Percentiles rank a stretch among this genome's conserved stretches.
phyloP scores from a whole-genome alignment of 1,140 invertebrate species.

The Drosophila seguyi region DNA sequence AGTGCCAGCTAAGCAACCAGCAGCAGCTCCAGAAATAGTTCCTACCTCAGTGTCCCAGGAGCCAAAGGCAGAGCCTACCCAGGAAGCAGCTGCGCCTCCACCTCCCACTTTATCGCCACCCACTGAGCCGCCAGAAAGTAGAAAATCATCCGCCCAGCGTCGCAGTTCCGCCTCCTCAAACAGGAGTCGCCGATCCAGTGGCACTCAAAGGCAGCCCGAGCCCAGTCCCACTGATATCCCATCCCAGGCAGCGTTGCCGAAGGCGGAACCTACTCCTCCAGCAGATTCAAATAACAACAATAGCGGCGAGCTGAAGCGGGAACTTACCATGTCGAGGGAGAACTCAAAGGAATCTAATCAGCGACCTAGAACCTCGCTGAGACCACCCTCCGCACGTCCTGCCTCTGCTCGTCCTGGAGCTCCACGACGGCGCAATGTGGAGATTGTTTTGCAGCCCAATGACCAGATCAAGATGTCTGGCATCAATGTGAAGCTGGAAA shows the following conservation, averaged over 20 bases:
- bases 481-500: slow-evolving; percentile 90
- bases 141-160: slow-evolving; percentile 54
- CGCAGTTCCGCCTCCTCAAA: slow-evolving; percentile 35
- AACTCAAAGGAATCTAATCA: slow-evolving; percentile 67
- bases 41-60: slow-evolving; percentile 9
- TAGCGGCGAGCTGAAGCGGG: slow-evolving; percentile 48
- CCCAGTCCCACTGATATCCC: not conserved
- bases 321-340: slow-evolving; percentile 70
- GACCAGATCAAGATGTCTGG: slow-evolving; percentile 86
- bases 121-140: slow-evolving; percentile 49
- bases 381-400: slow-evolving; percentile 90
- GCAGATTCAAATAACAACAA: slow-evolving; percentile 26
- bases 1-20: slow-evolving; percentile 14
- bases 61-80: slow-evolving; percentile 1
- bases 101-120: not conserved
- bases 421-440: slow-evolving; percentile 88
- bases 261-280: slow-evolving; percentile 7
- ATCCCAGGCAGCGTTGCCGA: slow-evolving; percentile 12
- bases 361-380: slow-evolving; percentile 86
- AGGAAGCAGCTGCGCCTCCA: slow-evolving; percentile 20
- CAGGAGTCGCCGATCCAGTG: slow-evolving; percentile 69
- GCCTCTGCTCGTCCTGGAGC: slow-evolving; percentile 92
- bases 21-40: slow-evolving; percentile 9
- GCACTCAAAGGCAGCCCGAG: slow-evolving; percentile 40
- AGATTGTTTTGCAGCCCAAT: slow-evolving; percentile 86